Conservation (phyloP, 1,140 invertebrate genomes). For the Melipona quadrifasciata region DNA sequence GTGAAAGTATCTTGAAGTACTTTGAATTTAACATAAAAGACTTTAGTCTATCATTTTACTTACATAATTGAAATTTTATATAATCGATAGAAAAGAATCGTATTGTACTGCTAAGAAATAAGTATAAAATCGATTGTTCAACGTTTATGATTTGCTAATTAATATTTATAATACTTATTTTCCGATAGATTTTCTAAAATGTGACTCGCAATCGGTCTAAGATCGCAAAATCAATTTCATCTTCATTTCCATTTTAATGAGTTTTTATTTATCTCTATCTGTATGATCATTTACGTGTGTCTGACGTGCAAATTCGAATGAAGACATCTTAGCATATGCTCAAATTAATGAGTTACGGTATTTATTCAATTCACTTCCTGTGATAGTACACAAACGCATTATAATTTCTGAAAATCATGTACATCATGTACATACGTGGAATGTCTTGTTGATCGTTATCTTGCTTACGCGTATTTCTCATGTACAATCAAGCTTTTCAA, state of each 20-base stretch:
- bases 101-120: neutral
- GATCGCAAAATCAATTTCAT: neutral
- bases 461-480: neutral
- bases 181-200: neutral
- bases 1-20: slow-evolving; percentile 1
- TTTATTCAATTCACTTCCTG: neutral
- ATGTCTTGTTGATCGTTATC: neutral
- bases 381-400: neutral
- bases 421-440: neutral
- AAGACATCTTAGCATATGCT: neutral
- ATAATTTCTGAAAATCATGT: neutral
- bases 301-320: neutral
- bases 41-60: neutral
- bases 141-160: no score
- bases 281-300: neutral
- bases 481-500: neutral
- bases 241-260: neutral
- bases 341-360: neutral
- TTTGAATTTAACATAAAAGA: neutral
- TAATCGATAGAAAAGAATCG: neutral
- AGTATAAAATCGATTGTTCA: neutral
- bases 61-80: neutral
- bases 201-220: neutral
- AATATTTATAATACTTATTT: neutral
- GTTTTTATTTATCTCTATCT: neutral